Percentiles rank a stretch among this genome's conserved stretches.
These are phyloP conservation scores for Euphydryas editha DNA, from an alignment of 2,888 invertebrate genomes.

Conservation along the genomic window DNA sequence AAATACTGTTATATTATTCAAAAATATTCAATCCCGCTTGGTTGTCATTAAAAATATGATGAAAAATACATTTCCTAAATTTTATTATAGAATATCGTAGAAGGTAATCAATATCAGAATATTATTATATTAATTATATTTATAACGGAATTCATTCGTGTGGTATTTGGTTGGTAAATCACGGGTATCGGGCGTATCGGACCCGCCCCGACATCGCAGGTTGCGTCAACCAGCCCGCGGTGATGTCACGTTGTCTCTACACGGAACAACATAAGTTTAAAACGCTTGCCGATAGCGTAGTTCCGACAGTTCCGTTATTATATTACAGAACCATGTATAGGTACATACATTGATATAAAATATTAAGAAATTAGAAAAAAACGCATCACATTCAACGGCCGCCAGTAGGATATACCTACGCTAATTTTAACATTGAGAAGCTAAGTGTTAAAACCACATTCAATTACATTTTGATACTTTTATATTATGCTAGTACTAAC, in stretches of 20 bases:
- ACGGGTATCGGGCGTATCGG: slow-evolving; percentile 56
- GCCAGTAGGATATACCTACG: too few relatives aligned
- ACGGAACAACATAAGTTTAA: slow-evolving; percentile 4
- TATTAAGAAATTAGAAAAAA: too few relatives aligned
- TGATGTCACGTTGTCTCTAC: slow-evolving; percentile 58
- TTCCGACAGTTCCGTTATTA: too few relatives aligned
- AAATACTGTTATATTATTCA: neutral
- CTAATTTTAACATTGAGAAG: too few relatives aligned
- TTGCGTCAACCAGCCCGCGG: slow-evolving; percentile 64
- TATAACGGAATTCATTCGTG: slow-evolving; percentile 68
- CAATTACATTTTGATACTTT: too few relatives aligned
- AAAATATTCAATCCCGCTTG: neutral
- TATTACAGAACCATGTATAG: too few relatives aligned
- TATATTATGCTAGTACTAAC: too few relatives aligned
- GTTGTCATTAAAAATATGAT: neutral
- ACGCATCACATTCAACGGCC: too few relatives aligned
- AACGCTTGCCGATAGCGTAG: too few relatives aligned
- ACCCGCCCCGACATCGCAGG: slow-evolving; percentile 51
- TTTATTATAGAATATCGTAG: neutral
- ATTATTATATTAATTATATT: slow-evolving; percentile 56
- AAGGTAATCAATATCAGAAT: slow-evolving; percentile 9
- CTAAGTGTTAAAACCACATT: too few relatives aligned
- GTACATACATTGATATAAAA: too few relatives aligned
- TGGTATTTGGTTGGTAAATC: slow-evolving; percentile 77
- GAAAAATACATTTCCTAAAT: neutral